Conservation (phyloP, 2,113 vertebrate genomes). For the Psilopsiagon aymara region DNA sequence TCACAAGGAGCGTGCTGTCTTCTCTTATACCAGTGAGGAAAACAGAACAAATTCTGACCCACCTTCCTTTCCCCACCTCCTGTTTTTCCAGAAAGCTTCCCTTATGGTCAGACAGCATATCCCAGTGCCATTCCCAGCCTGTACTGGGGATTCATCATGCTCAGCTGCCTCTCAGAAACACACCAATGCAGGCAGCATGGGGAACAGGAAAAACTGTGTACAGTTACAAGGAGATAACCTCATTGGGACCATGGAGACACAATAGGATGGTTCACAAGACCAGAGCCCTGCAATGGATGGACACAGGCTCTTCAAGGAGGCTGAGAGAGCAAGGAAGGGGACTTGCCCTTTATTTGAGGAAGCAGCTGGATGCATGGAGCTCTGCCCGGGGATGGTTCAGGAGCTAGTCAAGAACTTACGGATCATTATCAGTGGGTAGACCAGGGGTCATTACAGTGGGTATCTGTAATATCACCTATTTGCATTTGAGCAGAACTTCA, state of each 20-base stretch:
- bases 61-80: background rate
- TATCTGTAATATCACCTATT: background rate
- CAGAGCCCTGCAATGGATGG: background rate
- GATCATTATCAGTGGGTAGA: background rate
- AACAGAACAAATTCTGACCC: background rate
- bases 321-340: background rate
- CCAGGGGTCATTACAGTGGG: background rate
- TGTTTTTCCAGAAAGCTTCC: background rate
- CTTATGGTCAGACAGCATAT: background rate
- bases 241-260: background rate
- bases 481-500: background rate
- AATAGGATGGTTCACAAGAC: background rate
- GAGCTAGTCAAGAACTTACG: background rate
- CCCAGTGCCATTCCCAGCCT: background rate
- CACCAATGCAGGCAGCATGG: background rate
- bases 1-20: background rate
- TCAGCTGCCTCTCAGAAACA: background rate
- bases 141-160: background rate
- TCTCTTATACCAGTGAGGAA: fast-evolving
- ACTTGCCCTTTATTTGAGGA: background rate
- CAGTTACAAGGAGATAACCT: background rate
- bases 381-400: background rate
- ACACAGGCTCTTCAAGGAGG: background rate
- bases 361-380: background rate
- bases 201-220: background rate